A percentile compares a stretch with the other conserved stretches of the same genome.
Conservation (phyloP, 2,888 invertebrate genomes). For the Nomada fabriciana region DNA sequence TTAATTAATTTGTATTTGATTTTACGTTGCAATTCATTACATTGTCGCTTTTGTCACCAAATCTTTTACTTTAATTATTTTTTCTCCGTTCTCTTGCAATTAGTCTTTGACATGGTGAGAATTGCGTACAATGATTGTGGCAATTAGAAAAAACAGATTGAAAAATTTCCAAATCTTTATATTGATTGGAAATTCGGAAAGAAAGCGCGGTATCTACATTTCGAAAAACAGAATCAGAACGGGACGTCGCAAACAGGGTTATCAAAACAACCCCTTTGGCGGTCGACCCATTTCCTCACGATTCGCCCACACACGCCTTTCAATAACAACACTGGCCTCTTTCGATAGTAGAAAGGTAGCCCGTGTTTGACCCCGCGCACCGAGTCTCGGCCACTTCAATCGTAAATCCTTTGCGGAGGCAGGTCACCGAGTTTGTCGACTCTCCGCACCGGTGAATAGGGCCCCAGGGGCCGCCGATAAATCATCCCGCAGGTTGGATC, state of each 20-base stretch:
- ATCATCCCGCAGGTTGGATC: conserved; percentile 54
- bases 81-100: too few relatives aligned
- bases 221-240: too few relatives aligned
- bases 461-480: conserved; percentile 31
- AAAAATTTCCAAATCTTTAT: too few relatives aligned
- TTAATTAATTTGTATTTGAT: too few relatives aligned
- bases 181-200: too few relatives aligned
- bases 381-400: conserved; percentile 25
- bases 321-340: neutral
- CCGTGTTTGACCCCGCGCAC: conserved; percentile 16
- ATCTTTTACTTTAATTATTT: too few relatives aligned
- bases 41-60: too few relatives aligned
- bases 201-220: neutral
- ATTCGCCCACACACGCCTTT: conserved; percentile 13
- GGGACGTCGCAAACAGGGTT: conserved; percentile 18
- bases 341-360: conserved; percentile 14
- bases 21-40: too few relatives aligned
- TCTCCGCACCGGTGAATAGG: conserved; percentile 29
- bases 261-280: conserved; percentile 14
- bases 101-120: too few relatives aligned
- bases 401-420: conserved; percentile 46
- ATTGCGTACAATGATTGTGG: too few relatives aligned
- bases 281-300: neutral
- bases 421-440: conserved; percentile 26
- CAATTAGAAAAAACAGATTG: too few relatives aligned